phyloP scores from a whole-genome alignment of 2,113 vertebrate species.

The Bambusicola thoracicus region DNA sequence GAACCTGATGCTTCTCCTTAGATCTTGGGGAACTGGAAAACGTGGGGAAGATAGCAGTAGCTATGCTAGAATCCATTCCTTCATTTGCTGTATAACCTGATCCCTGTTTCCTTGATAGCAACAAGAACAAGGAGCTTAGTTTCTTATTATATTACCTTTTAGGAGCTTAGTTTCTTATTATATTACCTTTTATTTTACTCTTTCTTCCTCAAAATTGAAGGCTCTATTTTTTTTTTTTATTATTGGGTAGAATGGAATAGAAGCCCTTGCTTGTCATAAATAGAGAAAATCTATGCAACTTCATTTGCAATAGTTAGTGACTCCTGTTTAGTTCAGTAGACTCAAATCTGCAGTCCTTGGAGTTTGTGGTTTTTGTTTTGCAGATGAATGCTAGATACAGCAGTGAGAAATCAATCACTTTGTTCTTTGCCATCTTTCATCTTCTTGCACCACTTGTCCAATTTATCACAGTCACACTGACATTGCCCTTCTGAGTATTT shows the following conservation, averaged over 20 bases:
- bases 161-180: background rate
- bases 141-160: background rate
- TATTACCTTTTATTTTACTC: background rate
- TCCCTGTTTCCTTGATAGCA: fast-evolving
- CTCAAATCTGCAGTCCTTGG: background rate
- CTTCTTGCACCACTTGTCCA: background rate
- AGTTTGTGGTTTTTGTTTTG: background rate
- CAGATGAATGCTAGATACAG: background rate
- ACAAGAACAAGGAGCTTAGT: background rate
- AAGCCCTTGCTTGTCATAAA: background rate
- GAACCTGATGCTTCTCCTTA: background rate
- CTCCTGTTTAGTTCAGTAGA: background rate
- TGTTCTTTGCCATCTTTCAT: background rate
- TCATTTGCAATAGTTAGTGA: background rate
- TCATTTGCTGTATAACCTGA: background rate
- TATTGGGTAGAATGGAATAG: background rate
- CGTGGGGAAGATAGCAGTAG: background rate
- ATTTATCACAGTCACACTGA: background rate
- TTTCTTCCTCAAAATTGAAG: background rate
- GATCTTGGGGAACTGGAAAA: background rate
- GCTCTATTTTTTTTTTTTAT: background rate
- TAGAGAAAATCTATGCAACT: background rate
- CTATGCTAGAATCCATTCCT: background rate
- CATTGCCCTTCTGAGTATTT: conserved; percentile 20
- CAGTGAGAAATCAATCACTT: conserved; percentile 30